These are phyloP conservation scores for Malthinus flaveolus DNA, from an alignment of 2,888 invertebrate species.

Conservation along the genomic window DNA sequence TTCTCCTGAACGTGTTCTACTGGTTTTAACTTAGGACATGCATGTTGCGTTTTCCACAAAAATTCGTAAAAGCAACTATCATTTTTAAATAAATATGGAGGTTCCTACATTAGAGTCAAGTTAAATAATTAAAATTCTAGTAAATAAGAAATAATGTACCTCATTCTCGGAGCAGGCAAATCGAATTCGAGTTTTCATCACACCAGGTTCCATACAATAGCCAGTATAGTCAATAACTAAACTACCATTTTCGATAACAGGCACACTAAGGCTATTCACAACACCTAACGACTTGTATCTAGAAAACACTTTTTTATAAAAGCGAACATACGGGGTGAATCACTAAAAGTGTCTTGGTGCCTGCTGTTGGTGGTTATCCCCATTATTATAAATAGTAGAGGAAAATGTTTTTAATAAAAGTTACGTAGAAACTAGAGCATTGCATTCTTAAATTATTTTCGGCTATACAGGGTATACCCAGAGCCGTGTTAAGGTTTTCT, in stretches of 20 bases:
- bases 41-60: slow-evolving; percentile 15
- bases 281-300: slow-evolving; percentile 9
- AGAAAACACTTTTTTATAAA: not conserved
- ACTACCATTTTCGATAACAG: not conserved
- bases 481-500: too few species aligned
- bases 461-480: too few species aligned
- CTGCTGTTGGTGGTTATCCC: too few species aligned
- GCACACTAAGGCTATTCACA: not conserved
- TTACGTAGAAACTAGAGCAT: too few species aligned
- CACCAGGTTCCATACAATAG: too few species aligned
- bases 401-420: too few species aligned
- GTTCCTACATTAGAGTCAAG: slow-evolving; percentile 13
- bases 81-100: slow-evolving; percentile 6
- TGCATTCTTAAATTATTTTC: too few species aligned
- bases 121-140: not conserved
- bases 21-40: slow-evolving; percentile 5
- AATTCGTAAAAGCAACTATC: slow-evolving; percentile 13
- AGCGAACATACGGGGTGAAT: too few species aligned
- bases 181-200: not conserved
- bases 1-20: not conserved
- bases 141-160: not conserved
- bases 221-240: slow-evolving; percentile 4
- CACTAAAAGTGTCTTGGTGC: too few species aligned
- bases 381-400: too few species aligned
- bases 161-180: slow-evolving; percentile 11